Base-by-base conservation (phyloP, 2,888 invertebrate genomes). In the Dermolepida albohirtum region DNA sequence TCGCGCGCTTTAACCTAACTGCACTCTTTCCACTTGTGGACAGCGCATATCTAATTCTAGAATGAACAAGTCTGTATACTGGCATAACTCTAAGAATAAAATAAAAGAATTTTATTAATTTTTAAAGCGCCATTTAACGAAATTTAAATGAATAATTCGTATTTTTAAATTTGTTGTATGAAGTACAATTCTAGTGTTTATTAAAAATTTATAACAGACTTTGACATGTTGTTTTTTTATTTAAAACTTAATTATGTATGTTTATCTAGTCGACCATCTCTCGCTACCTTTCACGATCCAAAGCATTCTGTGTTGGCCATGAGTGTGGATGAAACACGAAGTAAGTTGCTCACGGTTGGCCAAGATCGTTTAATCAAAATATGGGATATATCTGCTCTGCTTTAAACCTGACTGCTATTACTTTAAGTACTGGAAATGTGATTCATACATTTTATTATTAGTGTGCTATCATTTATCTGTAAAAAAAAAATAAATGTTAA, bases 211-310 rank as follows among this genome's bases (percentile, higher is more conserved):
- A 1, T 2, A 22, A 22, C 4, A 22, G 22, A 22, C 1, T 2
- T 2, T 22, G 22, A 4, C 22, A 22, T 22, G 22, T 22, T 2
- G 22, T 22, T 22, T 71, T 6, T 12, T 67, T 63, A 69, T 70
- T 64, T 34, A 52, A 40, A 27, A 57, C 12, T 27, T 67, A 44
- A 17, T n/a, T 27, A 51, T 17, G 11, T 1, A 22, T 66, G 10
- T 41, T 40, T 47, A 86, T 87, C n/a, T 83, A 97, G 96, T 66
- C 91, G 95, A 78, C 93, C 93, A 64, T 95, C 98, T 0, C 85
- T 98, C 80, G 98, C 98, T 27, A 93, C 95, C 66, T 96, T 96
- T 85, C 96, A 97, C 83, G 98, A 98, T 84, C 92, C 94, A 77
- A 96, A 96, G 82, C 97, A 98, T 82, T 92, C 92, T 67, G 91